Conservation (phyloP, 2,113 vertebrate species). For the Corythornis vintsioides region DNA sequence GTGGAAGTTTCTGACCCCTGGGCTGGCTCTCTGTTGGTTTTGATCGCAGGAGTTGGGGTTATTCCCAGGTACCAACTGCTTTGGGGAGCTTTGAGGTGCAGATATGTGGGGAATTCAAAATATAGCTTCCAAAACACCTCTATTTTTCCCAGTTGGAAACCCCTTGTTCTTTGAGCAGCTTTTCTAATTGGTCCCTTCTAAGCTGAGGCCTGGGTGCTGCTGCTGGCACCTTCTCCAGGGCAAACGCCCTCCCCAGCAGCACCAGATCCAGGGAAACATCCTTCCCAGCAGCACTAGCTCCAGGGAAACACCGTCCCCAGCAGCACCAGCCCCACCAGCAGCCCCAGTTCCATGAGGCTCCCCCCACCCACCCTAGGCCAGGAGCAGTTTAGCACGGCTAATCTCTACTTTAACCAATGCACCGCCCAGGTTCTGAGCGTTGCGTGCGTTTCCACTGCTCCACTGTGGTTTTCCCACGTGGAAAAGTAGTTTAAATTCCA, state of each 20-base stretch:
- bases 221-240: fast-evolving
- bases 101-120: fast-evolving
- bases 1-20: fast-evolving
- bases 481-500: background rate
- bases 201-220: background rate
- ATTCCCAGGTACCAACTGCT: background rate
- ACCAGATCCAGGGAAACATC: no score
- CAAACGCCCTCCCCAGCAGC: background rate
- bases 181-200: fast-evolving
- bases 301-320: no score
- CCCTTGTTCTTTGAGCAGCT: background rate
- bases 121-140: fast-evolving
- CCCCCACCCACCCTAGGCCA: background rate
- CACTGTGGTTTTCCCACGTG: background rate
- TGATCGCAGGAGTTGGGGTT: background rate
- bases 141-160: fast-evolving
- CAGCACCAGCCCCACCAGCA: background rate
- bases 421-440: no score
- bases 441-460: background rate
- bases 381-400: background rate
- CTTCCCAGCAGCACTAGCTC: no score
- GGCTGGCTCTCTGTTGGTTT: fast-evolving
- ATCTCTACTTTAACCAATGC: background rate
- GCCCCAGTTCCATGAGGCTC: no score
- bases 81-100: fast-evolving